These are phyloP conservation scores for Motacilla alba DNA, from an alignment of 2,113 vertebrate species.

Conservation along the genomic window DNA sequence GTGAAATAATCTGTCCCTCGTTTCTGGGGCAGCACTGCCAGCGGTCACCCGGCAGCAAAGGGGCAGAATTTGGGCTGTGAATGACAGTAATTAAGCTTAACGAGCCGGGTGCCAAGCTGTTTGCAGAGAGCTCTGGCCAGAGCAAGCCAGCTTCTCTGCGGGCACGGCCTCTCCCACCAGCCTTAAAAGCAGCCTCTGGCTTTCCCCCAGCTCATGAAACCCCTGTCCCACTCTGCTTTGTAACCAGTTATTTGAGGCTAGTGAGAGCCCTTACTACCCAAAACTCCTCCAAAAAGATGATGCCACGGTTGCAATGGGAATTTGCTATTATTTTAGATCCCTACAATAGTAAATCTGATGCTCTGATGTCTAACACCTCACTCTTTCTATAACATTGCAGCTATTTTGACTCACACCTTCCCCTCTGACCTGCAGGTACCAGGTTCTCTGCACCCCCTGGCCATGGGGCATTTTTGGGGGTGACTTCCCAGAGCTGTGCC, in stretches of 20 bases:
- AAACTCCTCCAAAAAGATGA: neutral
- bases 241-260: neutral
- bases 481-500: neutral
- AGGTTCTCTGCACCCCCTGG: neutral
- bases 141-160: neutral
- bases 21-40: neutral
- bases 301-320: neutral
- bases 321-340: rapidly evolving
- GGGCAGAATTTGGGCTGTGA: neutral
- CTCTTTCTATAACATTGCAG: neutral
- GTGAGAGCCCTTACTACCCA: neutral
- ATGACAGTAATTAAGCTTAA: neutral
- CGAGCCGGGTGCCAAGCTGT: neutral
- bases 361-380: neutral
- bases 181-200: neutral
- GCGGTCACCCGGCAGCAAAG: neutral
- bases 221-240: neutral
- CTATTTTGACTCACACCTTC: neutral
- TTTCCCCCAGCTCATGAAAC: neutral
- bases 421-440: neutral
- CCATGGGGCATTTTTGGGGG: neutral
- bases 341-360: neutral
- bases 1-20: neutral
- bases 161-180: neutral
- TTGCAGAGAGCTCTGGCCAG: neutral